Conservation (phyloP, 2,888 invertebrate species). For the Eupeodes latifasciatus region DNA sequence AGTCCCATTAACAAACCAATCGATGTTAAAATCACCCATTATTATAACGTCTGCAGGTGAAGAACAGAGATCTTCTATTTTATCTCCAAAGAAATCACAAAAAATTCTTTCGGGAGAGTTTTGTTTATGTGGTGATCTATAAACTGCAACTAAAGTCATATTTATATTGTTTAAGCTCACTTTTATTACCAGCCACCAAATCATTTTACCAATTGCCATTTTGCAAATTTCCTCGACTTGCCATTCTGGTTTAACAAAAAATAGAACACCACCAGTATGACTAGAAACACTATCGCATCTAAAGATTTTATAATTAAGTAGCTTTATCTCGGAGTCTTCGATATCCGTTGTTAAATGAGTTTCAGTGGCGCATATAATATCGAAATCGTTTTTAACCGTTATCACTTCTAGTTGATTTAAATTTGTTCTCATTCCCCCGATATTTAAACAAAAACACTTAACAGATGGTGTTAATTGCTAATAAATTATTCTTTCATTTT, state of each 20-base stretch:
- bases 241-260: background rate
- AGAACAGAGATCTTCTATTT: too few relatives aligned
- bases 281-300: background rate
- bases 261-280: background rate
- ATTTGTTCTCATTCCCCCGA: background rate
- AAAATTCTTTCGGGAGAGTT: background rate
- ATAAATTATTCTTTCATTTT: conserved; percentile 7
- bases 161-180: background rate
- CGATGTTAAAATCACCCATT: too few relatives aligned
- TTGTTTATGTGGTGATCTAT: background rate
- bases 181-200: background rate
- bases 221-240: background rate
- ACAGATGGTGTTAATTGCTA: background rate
- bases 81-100: background rate
- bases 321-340: background rate
- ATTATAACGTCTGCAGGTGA: too few relatives aligned
- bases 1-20: too few relatives aligned
- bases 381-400: background rate
- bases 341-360: background rate
- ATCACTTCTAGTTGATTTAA: background rate
- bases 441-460: background rate
- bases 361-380: background rate
- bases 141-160: background rate
- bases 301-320: background rate
- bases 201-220: background rate